Base-by-base conservation (phyloP, 2,888 invertebrate species). In the Seladonia tumulorum region DNA sequence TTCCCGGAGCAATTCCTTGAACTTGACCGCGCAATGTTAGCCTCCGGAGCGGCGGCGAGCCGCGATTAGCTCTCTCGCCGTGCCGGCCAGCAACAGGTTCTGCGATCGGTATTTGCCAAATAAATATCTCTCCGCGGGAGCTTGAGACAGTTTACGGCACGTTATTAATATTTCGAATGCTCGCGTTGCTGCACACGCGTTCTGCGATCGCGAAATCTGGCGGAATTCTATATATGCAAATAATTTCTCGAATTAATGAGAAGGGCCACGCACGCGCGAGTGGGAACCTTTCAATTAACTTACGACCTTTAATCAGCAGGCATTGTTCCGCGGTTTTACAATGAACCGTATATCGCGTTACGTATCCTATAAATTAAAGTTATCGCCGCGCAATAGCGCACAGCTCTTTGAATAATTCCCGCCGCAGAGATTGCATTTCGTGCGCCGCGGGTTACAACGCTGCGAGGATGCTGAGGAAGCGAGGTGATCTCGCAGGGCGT, bases 61-160 rank as follows among this genome's bases (percentile, higher is more conserved):
- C n/a, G 73, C 72, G 86, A 76, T 86, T 79, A 76, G 73, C 76
- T 86, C n/a, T n/a, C n/a, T n/a, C 60, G n/a, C 77, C 47, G 45
- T 73, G 72, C 60, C 60, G 10, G 66, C 35, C 82, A 87, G 88
- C 88, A 88, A 88, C 88, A 88, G 88, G 88, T 88, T n/a, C 35
- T 35, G 76, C 82, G 82, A 88, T 88, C 83, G 85, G 88, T 85
- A 85, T 85, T 81, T 76, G 81, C 63, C 63, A 81, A 87, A 87
- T 87, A 88, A 87, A 85, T 85, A 87, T 79, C 79, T 29, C 45
- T n/a, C 57, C 73, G 49, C 35, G 70, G 68, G 71, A 49, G 60
- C 76, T 75, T 22, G 80, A 82, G 84, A 70, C 81, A 72, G 72
- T 84, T 76, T 81, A 57, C 80, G 66, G 80, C 29, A 72, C 53